Percentiles rank a stretch among this genome's conserved stretches.
These are phyloP conservation scores for Nasonia oneida DNA, from an alignment of 2,888 invertebrate genomes.

Conservation along the genomic window DNA sequence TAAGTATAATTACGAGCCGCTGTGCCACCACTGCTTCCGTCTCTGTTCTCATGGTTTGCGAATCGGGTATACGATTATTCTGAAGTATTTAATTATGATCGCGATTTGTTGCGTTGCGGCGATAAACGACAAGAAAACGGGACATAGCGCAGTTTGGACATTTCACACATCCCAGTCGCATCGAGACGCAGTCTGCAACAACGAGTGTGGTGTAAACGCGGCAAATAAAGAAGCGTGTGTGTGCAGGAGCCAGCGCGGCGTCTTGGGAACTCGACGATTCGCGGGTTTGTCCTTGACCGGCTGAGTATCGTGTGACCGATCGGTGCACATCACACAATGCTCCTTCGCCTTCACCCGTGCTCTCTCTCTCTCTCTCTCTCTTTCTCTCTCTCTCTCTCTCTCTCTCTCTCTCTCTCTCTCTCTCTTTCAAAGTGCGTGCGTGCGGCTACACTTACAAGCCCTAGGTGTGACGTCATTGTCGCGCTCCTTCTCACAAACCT, in stretches of 20 bases:
- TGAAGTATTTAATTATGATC: too few relatives aligned
- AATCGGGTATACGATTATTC: too few relatives aligned
- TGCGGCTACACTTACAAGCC: too few relatives aligned
- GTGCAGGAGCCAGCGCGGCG: constrained; percentile 3
- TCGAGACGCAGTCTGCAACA: not conserved
- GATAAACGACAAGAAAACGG: too few relatives aligned
- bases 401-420: constrained; percentile 37
- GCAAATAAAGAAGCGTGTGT: not conserved
- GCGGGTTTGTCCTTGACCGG: constrained; percentile 77
- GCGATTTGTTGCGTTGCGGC: too few relatives aligned
- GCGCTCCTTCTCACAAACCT: too few relatives aligned
- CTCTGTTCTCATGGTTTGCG: too few relatives aligned
- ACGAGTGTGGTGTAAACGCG: not conserved
- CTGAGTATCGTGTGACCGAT: constrained; percentile 79
- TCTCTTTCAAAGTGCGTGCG: not conserved
- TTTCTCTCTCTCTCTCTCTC: constrained; percentile 8
- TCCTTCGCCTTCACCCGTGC: constrained; percentile 62
- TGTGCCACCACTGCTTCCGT: too few relatives aligned
- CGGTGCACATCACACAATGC: constrained; percentile 74
- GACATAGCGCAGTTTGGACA: not conserved
- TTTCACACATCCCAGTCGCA: not conserved
- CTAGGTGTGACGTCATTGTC: too few relatives aligned
- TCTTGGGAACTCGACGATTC: constrained; percentile 75
- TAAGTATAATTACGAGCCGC: too few relatives aligned
- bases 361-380: constrained; percentile 40